Evolutionary conservation across 2,888 invertebrate genomes (phyloP), one percentile per base, ranked within the genome.

Genomic region (Torymus texanus): DNA sequence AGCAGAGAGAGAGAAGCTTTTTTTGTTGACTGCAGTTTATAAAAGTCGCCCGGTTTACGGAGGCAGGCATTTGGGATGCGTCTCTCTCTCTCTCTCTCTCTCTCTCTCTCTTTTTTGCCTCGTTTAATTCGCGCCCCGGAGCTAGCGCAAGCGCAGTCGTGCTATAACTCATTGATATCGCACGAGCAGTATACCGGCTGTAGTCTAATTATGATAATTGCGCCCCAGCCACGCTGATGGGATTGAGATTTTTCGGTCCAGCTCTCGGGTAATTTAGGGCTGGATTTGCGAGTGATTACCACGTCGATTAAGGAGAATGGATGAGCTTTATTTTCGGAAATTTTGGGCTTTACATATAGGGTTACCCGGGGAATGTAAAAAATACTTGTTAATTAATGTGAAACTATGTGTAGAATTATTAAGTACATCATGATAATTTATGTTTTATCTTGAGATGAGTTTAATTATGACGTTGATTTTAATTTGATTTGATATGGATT

Each of bases 21-120:
- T 65, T 65, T 21, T 67, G 18, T 51, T 16, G 18, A 10, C 66
- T 18, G 53, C 77, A 61, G 77, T 71, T 78, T 71, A 66, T 78
- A 61, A 72, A 66, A 66, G 72, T 78, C 66, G 61, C 61, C 66
- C 59, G 58, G 53, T 55, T 71, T 72, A 59, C 16, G 1, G 41
- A 56, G 59, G 21, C 21, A 50, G 41, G 62, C 41, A 55, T 78
- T 61, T 66, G 16, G 53, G 59, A 71, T 66, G 58, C 58, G 53
- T 18, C 16, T 53, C 56, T 18, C 59, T 63, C n/a, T 53, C 55
- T 13, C 5, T 61, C 16, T 62, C 16, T 51, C n/a, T n/a, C 56
- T 18, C 59, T 65, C n/a, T 55, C 55, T 3, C 2, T 61, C 16
- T 72, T 41, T 41, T 41, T 41, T 41, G 18, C 61, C 14, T 21